Percentiles rank a stretch among this genome's conserved stretches.
These are phyloP conservation scores for Nasonia giraulti DNA, from an alignment of 1,140 invertebrate genomes.

Conservation along the genomic window DNA sequence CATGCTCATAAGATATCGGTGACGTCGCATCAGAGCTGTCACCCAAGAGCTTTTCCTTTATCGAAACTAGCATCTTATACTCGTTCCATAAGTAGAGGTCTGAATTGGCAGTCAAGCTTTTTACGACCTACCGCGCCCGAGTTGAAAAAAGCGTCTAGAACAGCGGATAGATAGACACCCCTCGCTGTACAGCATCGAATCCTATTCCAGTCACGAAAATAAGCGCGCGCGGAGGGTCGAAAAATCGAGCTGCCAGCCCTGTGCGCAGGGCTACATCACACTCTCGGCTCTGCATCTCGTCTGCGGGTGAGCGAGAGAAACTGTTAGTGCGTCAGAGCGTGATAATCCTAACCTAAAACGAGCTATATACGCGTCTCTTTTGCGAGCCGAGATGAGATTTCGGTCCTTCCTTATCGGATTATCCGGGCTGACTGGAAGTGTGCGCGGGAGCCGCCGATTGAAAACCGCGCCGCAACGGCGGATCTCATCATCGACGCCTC, in stretches of 20 bases:
- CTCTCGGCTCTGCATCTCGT: conserved; percentile 30
- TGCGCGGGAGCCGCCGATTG: conserved; percentile 61
- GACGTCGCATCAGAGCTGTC: neutral
- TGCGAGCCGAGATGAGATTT: conserved; percentile 66
- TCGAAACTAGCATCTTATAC: neutral
- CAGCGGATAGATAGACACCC: neutral
- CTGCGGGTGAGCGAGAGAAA: conserved; percentile 8
- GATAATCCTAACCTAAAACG: conserved; percentile 68
- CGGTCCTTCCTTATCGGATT: conserved; percentile 68
- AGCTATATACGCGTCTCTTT: conserved; percentile 57
- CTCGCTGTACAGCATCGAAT: neutral
- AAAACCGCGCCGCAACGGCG: conserved; percentile 57
- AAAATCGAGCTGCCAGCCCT: conserved; percentile 9
- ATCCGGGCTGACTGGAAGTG: conserved; percentile 53
- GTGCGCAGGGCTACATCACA: neutral
- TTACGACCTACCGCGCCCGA: conserved; percentile 20
- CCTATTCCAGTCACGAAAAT: neutral
- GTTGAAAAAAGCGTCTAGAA: conserved; percentile 23
- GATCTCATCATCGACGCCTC: conserved; percentile 8
- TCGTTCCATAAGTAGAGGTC: neutral
- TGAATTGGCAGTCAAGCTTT: neutral
- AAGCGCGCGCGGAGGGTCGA: neutral
- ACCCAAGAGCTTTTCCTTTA: neutral
- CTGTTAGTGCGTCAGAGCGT: conserved; percentile 66
- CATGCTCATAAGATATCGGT: neutral